Evolutionary conservation across 1,140 invertebrate species (phyloP).

Genomic region (Mesaphorura yosii): DNA sequence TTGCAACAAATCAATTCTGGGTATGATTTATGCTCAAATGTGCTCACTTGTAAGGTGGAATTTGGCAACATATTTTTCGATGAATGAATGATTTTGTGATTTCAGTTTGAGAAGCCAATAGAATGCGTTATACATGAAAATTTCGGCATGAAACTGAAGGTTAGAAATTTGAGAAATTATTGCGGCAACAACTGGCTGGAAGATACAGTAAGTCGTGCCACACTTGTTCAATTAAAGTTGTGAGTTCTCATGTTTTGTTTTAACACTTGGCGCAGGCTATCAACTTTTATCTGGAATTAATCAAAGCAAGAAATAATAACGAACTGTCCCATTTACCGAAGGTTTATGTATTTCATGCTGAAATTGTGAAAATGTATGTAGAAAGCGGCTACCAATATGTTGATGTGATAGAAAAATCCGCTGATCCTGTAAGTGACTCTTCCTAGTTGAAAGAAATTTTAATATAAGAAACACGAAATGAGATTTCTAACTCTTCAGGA

Average conservation of each 20-base stretch:
- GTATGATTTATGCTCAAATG: too few relatives aligned
- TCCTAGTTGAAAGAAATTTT: background rate
- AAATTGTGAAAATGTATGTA: background rate
- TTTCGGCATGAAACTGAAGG: too few relatives aligned
- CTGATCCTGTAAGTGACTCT: background rate
- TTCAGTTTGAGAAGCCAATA: too few relatives aligned
- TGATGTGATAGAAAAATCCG: background rate
- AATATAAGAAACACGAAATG: background rate
- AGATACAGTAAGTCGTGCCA: background rate
- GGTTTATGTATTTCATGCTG: background rate
- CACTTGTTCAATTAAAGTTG: background rate
- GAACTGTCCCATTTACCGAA: background rate
- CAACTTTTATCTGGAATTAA: constrained; percentile 9
- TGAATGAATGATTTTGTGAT: too few relatives aligned
- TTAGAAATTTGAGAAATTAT: background rate
- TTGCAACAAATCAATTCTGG: too few relatives aligned
- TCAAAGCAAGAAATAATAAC: background rate
- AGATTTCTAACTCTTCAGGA: constrained; percentile 1
- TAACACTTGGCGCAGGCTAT: background rate
- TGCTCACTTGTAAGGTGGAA: too few relatives aligned
- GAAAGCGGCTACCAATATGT: background rate
- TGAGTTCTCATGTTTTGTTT: background rate
- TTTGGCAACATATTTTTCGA: too few relatives aligned
- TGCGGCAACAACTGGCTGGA: background rate
- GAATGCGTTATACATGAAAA: too few relatives aligned